phyloP scores from a whole-genome alignment of 2,888 invertebrate genomes.

The Graphium colonna region DNA sequence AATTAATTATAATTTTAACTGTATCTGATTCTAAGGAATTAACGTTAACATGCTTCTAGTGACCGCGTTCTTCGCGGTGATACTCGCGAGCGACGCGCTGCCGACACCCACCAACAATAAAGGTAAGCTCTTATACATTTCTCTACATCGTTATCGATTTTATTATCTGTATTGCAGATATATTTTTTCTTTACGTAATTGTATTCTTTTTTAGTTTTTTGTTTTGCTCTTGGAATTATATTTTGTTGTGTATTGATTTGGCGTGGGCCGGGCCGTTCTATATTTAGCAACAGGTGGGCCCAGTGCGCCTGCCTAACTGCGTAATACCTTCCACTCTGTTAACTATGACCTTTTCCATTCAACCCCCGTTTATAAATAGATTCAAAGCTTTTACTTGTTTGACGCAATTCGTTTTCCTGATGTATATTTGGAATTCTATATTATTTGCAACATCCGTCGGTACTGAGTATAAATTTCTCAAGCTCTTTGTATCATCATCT shows the following conservation, averaged over 20 bases:
- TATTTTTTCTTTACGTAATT: constrained; percentile 12
- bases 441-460: no score
- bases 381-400: not conserved
- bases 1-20: no score
- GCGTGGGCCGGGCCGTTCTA: constrained; percentile 54
- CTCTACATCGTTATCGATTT: no score
- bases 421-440: not conserved
- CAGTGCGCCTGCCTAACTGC: constrained; percentile 49
- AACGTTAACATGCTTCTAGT: constrained; percentile 66
- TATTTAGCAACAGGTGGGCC: constrained; percentile 74
- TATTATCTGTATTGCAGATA: not conserved
- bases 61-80: constrained; percentile 70
- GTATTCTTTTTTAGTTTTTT: constrained; percentile 21
- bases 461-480: no score
- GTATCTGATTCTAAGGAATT: no score
- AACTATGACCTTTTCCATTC: constrained; percentile 47
- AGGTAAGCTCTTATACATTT: constrained; percentile 50
- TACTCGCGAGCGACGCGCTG: constrained; percentile 53
- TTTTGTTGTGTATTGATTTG: constrained; percentile 57
- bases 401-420: not conserved
- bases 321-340: constrained; percentile 45
- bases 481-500: no score
- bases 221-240: constrained; percentile 16
- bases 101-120: constrained; percentile 66
- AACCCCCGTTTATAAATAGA: constrained; percentile 32